Evolutionary conservation across 2,888 invertebrate genomes (phyloP), one percentile per base, ranked within the genome.

Genomic region (Stenotaenia linearis): DNA sequence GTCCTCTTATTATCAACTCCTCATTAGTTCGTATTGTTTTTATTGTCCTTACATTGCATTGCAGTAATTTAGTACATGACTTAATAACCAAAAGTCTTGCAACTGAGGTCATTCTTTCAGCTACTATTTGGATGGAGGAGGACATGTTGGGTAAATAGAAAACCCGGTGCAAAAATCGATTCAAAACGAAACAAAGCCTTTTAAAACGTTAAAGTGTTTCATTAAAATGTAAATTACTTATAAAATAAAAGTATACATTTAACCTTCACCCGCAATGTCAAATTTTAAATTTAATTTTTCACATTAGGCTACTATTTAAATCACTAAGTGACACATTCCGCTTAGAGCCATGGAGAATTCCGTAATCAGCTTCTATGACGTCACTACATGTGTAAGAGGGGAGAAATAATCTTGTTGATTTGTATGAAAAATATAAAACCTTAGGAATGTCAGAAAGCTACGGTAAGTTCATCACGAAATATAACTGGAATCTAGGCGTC

Each of bases 361-460:
- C 28, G 23, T 56, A 61, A 61, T 9, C 12, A 25, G 25, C 61
- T 61, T 12, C 9, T 1, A 61, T 61, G 61, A 61, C 61, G 61
- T 61, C 25, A 61, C 23, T 25, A 61, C 61, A 61, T 61, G 61
- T 61, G 61, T 61, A 10, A 28, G 25, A 28, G 25, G 61, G 28
- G 61, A 6, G 25, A 15, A 61, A 61, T 25, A 25, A 25, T 61
- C 61, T 21, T 61, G 61, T 61, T 61, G 61, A 12, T 12, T 61
- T 23, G 9, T 61, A 23, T 61, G 6, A 61, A 61, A 61, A 61
- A 61, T n/a, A 61, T 61, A 61, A 61, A 61, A 61, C 61, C 61
- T 61, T 25, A 25, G 61, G 61, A 61, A 61, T 61, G 61, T 61
- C 61, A 61, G 61, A 61, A 61, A 61, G 23, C 61, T 61, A 61